Conservation (phyloP, 2,888 invertebrate species). For the Agapetus fuscipes region DNA sequence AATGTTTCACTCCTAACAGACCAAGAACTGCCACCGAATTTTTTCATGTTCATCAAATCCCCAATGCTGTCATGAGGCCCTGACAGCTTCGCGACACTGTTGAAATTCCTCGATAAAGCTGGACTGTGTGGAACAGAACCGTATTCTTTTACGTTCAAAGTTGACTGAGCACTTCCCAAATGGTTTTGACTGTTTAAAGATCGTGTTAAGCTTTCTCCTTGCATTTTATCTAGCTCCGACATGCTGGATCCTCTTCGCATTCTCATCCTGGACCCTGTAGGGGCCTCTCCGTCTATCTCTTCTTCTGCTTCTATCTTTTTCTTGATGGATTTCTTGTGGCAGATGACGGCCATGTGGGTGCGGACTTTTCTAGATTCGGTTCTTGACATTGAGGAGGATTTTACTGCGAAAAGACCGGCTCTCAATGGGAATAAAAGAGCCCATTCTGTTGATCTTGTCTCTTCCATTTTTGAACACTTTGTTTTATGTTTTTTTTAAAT, state of each 20-base stretch:
- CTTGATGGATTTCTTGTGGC: slow-evolving; percentile 21
- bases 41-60: slow-evolving; percentile 67
- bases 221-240: slow-evolving; percentile 60
- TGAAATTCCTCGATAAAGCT: slow-evolving; percentile 37
- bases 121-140: slow-evolving; percentile 45
- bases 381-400: slow-evolving; percentile 33
- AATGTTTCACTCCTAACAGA: slow-evolving; percentile 63
- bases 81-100: slow-evolving; percentile 32
- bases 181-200: slow-evolving; percentile 38
- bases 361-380: slow-evolving; percentile 23
- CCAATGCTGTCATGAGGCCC: slow-evolving; percentile 58
- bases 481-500: too few relatives aligned
- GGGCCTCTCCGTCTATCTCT: slow-evolving; percentile 23
- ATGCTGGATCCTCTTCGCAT: slow-evolving; percentile 63
- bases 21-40: slow-evolving; percentile 61
- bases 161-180: slow-evolving; percentile 30
- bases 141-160: slow-evolving; percentile 27
- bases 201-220: slow-evolving; percentile 34
- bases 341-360: slow-evolving; percentile 22
- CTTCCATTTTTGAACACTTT: too few relatives aligned
- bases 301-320: slow-evolving; percentile 21
- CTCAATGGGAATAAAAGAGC: slow-evolving; percentile 49
- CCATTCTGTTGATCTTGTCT: slow-evolving; percentile 44
- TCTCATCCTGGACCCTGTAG: slow-evolving; percentile 32
- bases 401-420: slow-evolving; percentile 47